Conservation (phyloP, 1,140 invertebrate genomes). For the Eubasilissa regina region DNA sequence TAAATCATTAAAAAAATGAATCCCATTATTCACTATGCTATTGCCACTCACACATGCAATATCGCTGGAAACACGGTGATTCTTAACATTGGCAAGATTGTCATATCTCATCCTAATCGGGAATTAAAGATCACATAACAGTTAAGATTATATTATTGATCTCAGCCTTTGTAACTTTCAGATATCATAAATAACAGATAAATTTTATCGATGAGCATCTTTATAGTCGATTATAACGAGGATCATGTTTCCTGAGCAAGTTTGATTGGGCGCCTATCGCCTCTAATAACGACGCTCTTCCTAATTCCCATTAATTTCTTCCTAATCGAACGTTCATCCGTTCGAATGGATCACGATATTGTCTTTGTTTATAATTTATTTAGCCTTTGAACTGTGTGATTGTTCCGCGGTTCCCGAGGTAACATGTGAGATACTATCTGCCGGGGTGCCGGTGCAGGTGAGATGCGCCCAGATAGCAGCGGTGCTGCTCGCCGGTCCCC, state of each 20-base stretch:
- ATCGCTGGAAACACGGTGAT: neutral
- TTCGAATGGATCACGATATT: slow-evolving; percentile 37
- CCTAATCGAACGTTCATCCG: slow-evolving; percentile 34
- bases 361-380: slow-evolving; percentile 44
- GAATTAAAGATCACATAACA: slow-evolving; percentile 27
- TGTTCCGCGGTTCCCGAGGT: slow-evolving; percentile 3
- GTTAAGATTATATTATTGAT: slow-evolving; percentile 28
- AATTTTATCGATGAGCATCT: slow-evolving; percentile 24
- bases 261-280: slow-evolving; percentile 37
- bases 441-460: neutral
- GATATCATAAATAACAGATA: slow-evolving; percentile 31
- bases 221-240: slow-evolving; percentile 35
- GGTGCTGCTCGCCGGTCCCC: neutral
- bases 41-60: no score
- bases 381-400: slow-evolving; percentile 37
- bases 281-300: slow-evolving; percentile 31
- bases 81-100: neutral
- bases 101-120: neutral
- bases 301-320: slow-evolving; percentile 48
- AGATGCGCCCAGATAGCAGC: slow-evolving; percentile 21
- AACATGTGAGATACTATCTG: slow-evolving; percentile 32
- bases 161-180: slow-evolving; percentile 11
- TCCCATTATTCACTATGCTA: no score
- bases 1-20: no score
- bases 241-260: slow-evolving; percentile 24